Evolutionary conservation across 1,140 invertebrate genomes (phyloP).

Genomic region (Charaxes varanes): DNA sequence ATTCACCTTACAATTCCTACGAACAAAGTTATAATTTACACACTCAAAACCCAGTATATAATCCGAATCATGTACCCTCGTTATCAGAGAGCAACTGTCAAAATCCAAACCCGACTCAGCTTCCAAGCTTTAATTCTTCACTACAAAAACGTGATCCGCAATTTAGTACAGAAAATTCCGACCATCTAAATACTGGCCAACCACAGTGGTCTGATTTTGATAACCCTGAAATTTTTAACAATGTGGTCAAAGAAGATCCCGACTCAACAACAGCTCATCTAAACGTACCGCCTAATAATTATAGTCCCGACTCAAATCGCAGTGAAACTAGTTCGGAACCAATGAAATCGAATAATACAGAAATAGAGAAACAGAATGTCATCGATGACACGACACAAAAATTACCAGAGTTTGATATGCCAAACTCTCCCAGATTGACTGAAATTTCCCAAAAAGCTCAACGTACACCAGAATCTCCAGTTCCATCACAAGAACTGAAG

Average conservation of each 20-base stretch:
- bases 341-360: conserved; percentile 34
- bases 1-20: conserved; percentile 79
- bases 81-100: conserved; percentile 52
- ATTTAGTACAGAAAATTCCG: conserved; percentile 29
- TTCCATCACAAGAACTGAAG: conserved; percentile 52
- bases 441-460: conserved; percentile 63
- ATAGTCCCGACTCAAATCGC: conserved; percentile 67
- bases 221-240: conserved; percentile 63
- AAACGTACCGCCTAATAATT: conserved; percentile 64
- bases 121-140: conserved; percentile 54
- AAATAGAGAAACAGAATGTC: conserved; percentile 47
- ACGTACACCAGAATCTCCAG: conserved; percentile 51
- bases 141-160: conserved; percentile 57
- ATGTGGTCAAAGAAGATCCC: conserved; percentile 77
- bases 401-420: conserved; percentile 59
- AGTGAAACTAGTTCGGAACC: conserved; percentile 54
- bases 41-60: conserved; percentile 64
- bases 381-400: conserved; percentile 45
- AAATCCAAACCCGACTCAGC: conserved; percentile 48
- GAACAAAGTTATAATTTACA: conserved; percentile 69
- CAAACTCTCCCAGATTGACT: conserved; percentile 54
- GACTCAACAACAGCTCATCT: conserved; percentile 78
- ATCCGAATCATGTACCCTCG: conserved; percentile 44
- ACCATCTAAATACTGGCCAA: conserved; percentile 36
- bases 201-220: conserved; percentile 76